phyloP scores from a whole-genome alignment of 2,113 vertebrate species.

The Melanocharis versteri region DNA sequence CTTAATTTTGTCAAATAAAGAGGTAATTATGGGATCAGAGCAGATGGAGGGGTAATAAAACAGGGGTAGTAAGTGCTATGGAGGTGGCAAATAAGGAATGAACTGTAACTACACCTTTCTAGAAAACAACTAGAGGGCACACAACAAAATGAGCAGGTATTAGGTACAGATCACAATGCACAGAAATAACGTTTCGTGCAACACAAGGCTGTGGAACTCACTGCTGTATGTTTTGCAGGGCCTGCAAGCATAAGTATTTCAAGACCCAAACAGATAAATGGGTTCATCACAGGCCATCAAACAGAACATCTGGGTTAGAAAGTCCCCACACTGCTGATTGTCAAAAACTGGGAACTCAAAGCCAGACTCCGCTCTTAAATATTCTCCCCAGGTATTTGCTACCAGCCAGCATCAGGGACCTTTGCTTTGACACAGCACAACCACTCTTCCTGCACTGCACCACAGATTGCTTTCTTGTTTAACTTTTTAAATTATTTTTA shows the following conservation, averaged over 20 bases:
- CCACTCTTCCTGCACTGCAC: neutral
- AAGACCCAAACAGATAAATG: neutral
- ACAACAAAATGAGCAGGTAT: neutral
- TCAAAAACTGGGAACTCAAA: neutral
- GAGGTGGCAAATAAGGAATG: neutral
- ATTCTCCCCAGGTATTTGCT: neutral
- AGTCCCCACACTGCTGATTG: neutral
- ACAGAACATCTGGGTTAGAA: neutral
- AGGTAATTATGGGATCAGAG: neutral
- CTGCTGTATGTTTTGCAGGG: neutral
- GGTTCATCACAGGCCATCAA: neutral
- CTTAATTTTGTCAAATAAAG: neutral
- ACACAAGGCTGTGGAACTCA: neutral
- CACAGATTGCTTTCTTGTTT: neutral
- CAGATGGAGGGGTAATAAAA: neutral
- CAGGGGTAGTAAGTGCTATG: neutral
- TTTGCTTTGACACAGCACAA: neutral
- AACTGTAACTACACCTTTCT: neutral
- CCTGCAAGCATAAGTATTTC: neutral
- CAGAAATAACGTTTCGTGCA: neutral
- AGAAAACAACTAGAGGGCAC: neutral
- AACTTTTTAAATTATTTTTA: neutral
- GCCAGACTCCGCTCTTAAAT: neutral
- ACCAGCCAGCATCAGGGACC: neutral
- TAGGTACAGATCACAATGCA: neutral